These are phyloP conservation scores for Megathymus violae DNA, from an alignment of 1,140 invertebrate genomes.

Conservation along the genomic window DNA sequence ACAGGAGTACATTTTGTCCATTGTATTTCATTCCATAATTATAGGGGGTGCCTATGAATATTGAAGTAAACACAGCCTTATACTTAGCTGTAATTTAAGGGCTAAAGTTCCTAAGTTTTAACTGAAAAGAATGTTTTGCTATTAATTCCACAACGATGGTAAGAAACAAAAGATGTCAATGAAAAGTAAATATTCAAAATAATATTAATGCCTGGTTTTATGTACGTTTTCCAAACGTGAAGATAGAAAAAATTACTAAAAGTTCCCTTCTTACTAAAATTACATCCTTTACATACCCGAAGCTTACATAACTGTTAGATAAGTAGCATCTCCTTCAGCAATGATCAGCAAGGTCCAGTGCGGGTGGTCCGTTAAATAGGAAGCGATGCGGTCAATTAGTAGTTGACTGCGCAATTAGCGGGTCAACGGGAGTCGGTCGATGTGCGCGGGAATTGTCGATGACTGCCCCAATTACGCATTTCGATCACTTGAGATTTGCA, in stretches of 20 bases:
- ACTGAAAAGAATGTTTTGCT: not conserved
- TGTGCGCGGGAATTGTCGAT: conserved; percentile 7
- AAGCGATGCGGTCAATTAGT: conserved; percentile 60
- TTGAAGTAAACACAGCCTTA: conserved; percentile 17
- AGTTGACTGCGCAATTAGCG: conserved; percentile 51
- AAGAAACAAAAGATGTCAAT: too few species aligned
- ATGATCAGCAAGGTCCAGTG: conserved; percentile 8
- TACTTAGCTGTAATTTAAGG: conserved; percentile 24
- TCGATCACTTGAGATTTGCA: conserved; percentile 18
- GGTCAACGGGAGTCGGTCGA: conserved; percentile 31
- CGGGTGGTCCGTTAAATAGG: conserved; percentile 61
- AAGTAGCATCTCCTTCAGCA: conserved; percentile 29
- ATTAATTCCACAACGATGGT: too few species aligned
- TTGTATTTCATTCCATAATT: conserved; percentile 23
- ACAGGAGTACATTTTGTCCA: conserved; percentile 24
- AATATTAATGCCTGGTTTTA: too few species aligned
- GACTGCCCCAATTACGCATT: not conserved
- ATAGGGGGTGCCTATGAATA: conserved; percentile 14
- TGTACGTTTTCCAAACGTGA: too few species aligned
- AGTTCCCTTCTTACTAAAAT: too few species aligned
- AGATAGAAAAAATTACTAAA: too few species aligned
- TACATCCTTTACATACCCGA: too few species aligned
- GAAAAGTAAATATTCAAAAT: too few species aligned
- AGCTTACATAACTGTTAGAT: not conserved
- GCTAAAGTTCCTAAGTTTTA: conserved; percentile 12